Percentiles rank a stretch among this genome's conserved stretches.
These are phyloP conservation scores for Sebastes oblongus DNA, from an alignment of 2,797 vertebrate species.

Conservation along the genomic window DNA sequence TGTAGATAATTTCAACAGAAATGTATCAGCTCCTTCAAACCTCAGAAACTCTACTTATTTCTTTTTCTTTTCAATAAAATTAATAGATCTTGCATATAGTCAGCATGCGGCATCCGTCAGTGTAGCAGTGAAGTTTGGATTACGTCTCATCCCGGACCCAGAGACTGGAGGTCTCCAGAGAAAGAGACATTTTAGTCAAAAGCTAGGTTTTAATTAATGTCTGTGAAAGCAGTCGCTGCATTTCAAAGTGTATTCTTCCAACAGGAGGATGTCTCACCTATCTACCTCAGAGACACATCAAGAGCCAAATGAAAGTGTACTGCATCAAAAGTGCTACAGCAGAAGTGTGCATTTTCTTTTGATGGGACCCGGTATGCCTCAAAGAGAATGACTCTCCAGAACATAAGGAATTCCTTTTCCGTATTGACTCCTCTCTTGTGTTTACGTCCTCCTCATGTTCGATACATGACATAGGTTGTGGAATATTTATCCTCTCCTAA, in stretches of 20 bases:
- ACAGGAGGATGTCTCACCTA: conserved; percentile 33
- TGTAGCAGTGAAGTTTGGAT: conserved; percentile 4
- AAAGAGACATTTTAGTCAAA: conserved; percentile 43
- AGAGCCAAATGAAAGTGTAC: conserved; percentile 43
- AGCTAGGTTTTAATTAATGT: conserved; percentile 43
- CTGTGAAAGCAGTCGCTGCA: conserved; percentile 20
- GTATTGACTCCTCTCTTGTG: conserved; percentile 7
- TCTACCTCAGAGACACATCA: conserved; percentile 46
- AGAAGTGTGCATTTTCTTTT: conserved; percentile 19
- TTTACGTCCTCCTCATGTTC: conserved; percentile 44
- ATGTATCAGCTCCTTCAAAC: neutral
- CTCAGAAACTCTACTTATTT: too few relatives aligned
- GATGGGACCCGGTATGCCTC: conserved; percentile 28
- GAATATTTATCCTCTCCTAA: conserved; percentile 30
- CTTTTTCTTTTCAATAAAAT: neutral
- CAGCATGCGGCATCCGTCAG: conserved; percentile 1
- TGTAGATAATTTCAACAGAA: neutral
- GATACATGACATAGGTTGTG: conserved; percentile 44
- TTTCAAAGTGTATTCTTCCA: conserved; percentile 41
- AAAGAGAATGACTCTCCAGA: conserved; percentile 46
- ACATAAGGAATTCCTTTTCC: conserved; percentile 33
- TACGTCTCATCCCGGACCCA: neutral
- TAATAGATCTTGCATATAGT: neutral
- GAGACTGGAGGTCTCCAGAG: conserved; percentile 14
- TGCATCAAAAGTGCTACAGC: conserved; percentile 38